A percentile compares a stretch with the other conserved stretches of the same genome.
These are phyloP conservation scores for Gryon sp. DNA, from an alignment of 1,140 invertebrate genomes.

Conservation along the genomic window DNA sequence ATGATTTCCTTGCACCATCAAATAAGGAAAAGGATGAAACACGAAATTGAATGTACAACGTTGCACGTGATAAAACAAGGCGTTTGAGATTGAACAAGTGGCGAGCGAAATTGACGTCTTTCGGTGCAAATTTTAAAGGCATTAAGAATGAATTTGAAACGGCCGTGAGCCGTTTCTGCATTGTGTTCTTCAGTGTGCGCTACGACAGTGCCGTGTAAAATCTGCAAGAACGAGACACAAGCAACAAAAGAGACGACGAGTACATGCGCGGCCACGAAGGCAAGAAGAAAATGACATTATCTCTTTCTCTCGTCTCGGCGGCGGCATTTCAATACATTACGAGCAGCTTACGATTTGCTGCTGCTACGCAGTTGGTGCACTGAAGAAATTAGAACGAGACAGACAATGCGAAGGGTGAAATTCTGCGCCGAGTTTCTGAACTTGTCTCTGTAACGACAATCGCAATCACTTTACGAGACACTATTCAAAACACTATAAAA, in stretches of 20 bases:
- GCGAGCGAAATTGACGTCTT: conserved; percentile 27
- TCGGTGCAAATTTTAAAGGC: conserved; percentile 30
- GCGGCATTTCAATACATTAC: conserved; percentile 66
- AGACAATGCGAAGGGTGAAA: neutral
- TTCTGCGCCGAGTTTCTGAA: conserved; percentile 33
- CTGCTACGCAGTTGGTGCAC: neutral
- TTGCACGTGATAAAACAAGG: conserved; percentile 34
- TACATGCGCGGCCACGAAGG: conserved; percentile 29
- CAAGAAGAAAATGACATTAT: conserved; percentile 56
- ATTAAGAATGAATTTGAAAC: conserved; percentile 38
- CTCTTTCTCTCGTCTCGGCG: conserved; percentile 31
- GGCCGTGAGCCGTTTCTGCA: conserved; percentile 7
- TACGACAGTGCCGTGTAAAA: conserved; percentile 23
- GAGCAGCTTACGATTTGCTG: conserved; percentile 57
- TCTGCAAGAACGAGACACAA: conserved; percentile 10
- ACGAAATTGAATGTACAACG: conserved; percentile 35
- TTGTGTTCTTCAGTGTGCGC: neutral
- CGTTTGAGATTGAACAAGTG: conserved; percentile 10
- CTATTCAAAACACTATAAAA: conserved; percentile 57
- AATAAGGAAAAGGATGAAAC: conserved; percentile 26
- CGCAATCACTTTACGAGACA: conserved; percentile 58
- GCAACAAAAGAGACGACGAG: conserved; percentile 23
- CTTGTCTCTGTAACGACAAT: conserved; percentile 47
- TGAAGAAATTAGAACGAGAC: neutral
- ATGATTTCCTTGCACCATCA: conserved; percentile 37